Conservation (phyloP, 1,140 invertebrate genomes). For the Papilio helenus region DNA sequence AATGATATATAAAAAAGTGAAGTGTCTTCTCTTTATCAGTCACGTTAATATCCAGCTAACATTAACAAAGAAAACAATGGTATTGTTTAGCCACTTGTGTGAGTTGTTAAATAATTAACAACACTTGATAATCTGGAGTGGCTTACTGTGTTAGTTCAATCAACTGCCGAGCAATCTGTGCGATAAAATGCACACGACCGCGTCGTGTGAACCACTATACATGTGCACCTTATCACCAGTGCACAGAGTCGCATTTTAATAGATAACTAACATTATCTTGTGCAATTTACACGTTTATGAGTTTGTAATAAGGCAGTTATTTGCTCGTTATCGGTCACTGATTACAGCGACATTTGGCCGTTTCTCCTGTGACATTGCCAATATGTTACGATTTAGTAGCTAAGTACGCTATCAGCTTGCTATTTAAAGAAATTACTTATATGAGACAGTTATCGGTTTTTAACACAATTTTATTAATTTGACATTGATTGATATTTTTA, state of each 20-base stretch:
- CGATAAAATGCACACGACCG: neutral
- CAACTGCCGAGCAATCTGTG: neutral
- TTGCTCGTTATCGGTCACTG: neutral
- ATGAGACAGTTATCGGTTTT: neutral
- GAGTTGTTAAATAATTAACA: conserved; percentile 16
- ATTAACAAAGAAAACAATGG: neutral
- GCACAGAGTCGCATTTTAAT: neutral
- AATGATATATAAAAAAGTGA: no score
- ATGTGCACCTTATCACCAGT: neutral
- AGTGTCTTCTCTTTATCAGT: no score
- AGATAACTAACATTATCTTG: neutral
- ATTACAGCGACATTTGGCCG: neutral
- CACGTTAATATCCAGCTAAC: no score
- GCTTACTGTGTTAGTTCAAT: conserved; percentile 11
- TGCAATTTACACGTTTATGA: neutral
- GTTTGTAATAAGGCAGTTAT: neutral
- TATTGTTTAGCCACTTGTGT: neutral
- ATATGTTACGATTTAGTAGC: neutral
- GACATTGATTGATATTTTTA: neutral
- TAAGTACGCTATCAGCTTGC: neutral
- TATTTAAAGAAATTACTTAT: neutral
- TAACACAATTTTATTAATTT: neutral
- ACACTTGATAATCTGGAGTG: neutral
- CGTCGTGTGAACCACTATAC: neutral
- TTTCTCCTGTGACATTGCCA: neutral